Base-by-base conservation (phyloP, 2,888 invertebrate species). In the Pseudoips prasinana region DNA sequence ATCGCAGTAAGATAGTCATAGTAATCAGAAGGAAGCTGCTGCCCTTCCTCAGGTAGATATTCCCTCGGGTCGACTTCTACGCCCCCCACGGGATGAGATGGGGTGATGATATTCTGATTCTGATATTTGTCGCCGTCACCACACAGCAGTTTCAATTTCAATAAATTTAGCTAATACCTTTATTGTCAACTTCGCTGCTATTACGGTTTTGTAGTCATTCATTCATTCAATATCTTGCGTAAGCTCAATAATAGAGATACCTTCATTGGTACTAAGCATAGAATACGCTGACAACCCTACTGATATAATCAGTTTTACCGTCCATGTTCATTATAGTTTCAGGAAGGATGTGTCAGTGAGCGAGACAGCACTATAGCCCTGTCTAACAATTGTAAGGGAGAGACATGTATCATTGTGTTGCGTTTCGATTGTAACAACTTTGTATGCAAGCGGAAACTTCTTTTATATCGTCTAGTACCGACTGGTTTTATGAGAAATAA, bases 311-410 rank as follows among this genome's bases (percentile, higher is more conserved):
- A 61, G 63, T 36, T 43, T 54, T 38, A 46, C 61, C 63, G 66
- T 69, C 68, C 72, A 58, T 66, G 69, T 71, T 70, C 67, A 72
- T 69, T 72, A 70, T 74, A 69, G 64, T 62, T 59, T 46, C 64
- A 73, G 85, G 83, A 84, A 83, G 82, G 83, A 85, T 61, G 72
- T 80, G 78, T 84, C 84, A 78, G 54, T 41, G 66, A 81, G 74
- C 56, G 76, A 74, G 81, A 81, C 74, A 60, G 73, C 67, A 72
- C 77, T 81, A 85, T 83, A 47, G 72, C 64, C 68, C 43, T 64
- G 70, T 82, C 74, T 56, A 46, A 46, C 48, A 75, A 52, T 69
- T 70, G 74, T 82, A 80, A 74, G 71, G 71, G 76, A 80, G 65
- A 64, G 75, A 79, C 79, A 72, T 58, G 54, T 65, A 67, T 71